Percentiles rank a stretch among this genome's conserved stretches.
Conservation (phyloP, 1,140 invertebrate species). For the Eupristina koningsbergeri region DNA sequence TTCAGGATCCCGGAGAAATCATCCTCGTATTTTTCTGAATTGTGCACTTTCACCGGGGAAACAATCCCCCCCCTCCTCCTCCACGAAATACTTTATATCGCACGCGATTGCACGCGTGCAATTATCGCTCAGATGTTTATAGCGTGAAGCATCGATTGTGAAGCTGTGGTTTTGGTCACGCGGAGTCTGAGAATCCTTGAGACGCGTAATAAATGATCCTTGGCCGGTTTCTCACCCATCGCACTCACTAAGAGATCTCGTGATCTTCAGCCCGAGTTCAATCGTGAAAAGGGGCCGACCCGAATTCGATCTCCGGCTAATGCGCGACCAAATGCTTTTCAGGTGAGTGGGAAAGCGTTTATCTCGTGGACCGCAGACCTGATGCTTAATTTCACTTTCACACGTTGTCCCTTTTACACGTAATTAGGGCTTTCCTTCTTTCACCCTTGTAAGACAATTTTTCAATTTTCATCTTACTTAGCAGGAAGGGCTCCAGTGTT, state of each 20-base stretch:
- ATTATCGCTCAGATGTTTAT: not conserved
- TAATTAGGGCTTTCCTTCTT: conserved; percentile 40
- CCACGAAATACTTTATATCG: not conserved
- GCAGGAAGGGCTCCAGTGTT: not conserved
- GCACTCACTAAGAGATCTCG: not conserved
- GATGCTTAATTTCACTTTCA: conserved; percentile 46
- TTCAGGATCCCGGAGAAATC: not conserved
- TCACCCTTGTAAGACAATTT: conserved; percentile 9
- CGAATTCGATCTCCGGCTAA: conserved; percentile 42
- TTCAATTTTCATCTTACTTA: not conserved
- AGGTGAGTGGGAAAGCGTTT: conserved; percentile 38
- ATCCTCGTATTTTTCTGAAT: not conserved
- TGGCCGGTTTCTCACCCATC: not conserved
- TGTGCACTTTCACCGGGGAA: not conserved
- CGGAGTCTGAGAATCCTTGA: too few relatives aligned
- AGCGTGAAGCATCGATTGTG: not conserved
- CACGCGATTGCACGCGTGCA: not conserved
- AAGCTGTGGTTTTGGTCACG: not conserved
- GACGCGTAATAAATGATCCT: not conserved
- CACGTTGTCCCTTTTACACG: conserved; percentile 12
- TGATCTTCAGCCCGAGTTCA: conserved; percentile 21
- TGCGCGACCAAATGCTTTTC: not conserved
- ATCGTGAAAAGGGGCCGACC: conserved; percentile 33
- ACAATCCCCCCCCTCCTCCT: too few relatives aligned
- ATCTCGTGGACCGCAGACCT: not conserved